Base-by-base conservation (phyloP, 2,797 vertebrate genomes). In the Hemibagrus guttatus region DNA sequence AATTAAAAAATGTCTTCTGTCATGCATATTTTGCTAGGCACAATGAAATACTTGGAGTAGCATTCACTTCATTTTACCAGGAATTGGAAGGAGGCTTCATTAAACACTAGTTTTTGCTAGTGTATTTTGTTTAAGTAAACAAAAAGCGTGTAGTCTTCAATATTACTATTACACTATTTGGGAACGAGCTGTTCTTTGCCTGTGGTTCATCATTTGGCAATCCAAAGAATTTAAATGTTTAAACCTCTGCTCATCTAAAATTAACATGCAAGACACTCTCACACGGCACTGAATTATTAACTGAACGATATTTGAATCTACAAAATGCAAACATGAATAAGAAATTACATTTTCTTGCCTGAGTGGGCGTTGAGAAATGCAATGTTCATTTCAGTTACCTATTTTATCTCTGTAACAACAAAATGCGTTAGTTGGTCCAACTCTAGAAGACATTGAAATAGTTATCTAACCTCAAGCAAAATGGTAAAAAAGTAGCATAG, bases 271-370 rank as follows among this genome's bases (percentile, higher is more conserved):
- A 64, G 59, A 76, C 21, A 46, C 14, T 31, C 26, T 26, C 23
- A 17, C 74, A 66, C 31, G n/a, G 28, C 39, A 21, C 8, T 81
- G 19, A 86, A 54, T 83, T 68, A 68, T 83, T 83, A n/a, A 81
- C 39, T 9, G 12, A 69, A 58, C 5, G 1, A 59, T 63, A 58
- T 21, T 83, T 82, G 58, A 39, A 82, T 79, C n/a, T 63, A n/a
- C 17, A 11, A 54, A 75, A 72, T 21, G 31, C 58, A 74, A 66
- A 49, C 56, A 72, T 61, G 39, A 42, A 16, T 81, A 86, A 52
- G 75, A 61, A 86, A 61, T 56, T 11, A 26, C 58, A 76, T 75
- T 35, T 59, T 31, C 5, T 59, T 13, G 19, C 16, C 3, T 28
- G 31, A 75, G 39, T 83, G 21, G 31, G 79, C 13, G 21, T n/a